Base-by-base conservation (phyloP, 1,140 invertebrate genomes). In the Drosophila biarmipes region DNA sequence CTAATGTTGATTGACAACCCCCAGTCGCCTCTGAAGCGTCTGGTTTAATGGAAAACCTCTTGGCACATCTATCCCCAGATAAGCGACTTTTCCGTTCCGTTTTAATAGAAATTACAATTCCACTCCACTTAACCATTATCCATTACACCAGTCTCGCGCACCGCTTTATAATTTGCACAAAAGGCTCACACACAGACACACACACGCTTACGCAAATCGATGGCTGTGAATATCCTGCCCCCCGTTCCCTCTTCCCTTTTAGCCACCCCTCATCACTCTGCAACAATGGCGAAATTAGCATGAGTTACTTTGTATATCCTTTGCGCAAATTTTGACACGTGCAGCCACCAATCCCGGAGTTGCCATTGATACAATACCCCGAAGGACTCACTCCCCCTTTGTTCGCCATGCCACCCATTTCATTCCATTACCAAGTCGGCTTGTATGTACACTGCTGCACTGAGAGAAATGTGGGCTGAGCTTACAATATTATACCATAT, bases 291-390 rank as follows among this genome's bases (percentile, higher is more conserved):
- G 49, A 85, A 86, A 85, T 85, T 85, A 85, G 81, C 81, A 77
- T 71, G 78, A 85, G 78, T 74, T 85, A 78, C 73, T 85, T 87
- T 87, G 82, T 78, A 81, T 81, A 85, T 85, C 59, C 82, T 66
- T 85, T 73, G 82, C 68, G 81, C 81, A 85, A 86, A 86, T 86
- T 80, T 85, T 80, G 81, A 80, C 78, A 77, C 77, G 77, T 80
- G 66, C 80, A 79, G 76, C 63, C 53, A 45, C 62, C 52, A 71
- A 53, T 52, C 69, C 43, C 48, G 55, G 42, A 37, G 57, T 87
- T 75, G 73, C 78, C 78, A 87, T 87, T 78, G 82, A 87, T 87
- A 87, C 78, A 67, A 62, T 58, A 48, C 63, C 67, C 71, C 61
- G 38, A 64, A 77, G 77, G 81, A 67, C 66, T 69, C 54, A 53